Conservation (phyloP, 2,888 invertebrate species). For the Nemurella pictetii region DNA sequence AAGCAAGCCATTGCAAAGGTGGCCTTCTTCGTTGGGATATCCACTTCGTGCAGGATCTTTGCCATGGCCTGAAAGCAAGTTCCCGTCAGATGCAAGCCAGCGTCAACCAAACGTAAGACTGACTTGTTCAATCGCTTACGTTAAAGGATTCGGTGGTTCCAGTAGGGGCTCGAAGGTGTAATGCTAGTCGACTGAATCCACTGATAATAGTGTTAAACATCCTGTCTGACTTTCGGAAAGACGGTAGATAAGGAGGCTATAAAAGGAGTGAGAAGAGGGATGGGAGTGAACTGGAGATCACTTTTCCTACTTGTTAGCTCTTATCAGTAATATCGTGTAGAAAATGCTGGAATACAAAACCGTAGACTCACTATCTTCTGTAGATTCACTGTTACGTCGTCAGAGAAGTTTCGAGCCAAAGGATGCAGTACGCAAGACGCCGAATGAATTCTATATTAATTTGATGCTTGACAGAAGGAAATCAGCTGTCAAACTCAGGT, state of each 20-base stretch:
- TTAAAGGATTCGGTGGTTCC: conserved; percentile 28
- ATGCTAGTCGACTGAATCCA: conserved; percentile 13
- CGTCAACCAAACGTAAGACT: neutral
- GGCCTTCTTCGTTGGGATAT: conserved; percentile 68
- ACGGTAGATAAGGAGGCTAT: neutral
- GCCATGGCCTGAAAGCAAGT: conserved; percentile 23
- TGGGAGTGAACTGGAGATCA: neutral
- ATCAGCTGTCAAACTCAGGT: neutral
- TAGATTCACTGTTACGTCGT: neutral
- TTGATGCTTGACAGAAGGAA: neutral
- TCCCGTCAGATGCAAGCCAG: neutral
- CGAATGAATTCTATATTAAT: neutral
- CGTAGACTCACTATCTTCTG: neutral
- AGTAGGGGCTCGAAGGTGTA: conserved; percentile 20
- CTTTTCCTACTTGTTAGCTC: neutral
- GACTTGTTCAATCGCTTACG: neutral
- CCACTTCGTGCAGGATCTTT: conserved; percentile 64
- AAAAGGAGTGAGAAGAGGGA: neutral
- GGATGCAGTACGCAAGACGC: neutral
- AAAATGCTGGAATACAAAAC: neutral
- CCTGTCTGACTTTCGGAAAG: neutral
- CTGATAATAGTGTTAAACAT: conserved; percentile 21
- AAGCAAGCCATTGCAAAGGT: conserved; percentile 95
- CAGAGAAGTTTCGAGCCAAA: neutral
- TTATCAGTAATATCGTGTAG: neutral